These are phyloP conservation scores for Leptoclinus maculatus DNA, from an alignment of 2,797 vertebrate genomes.

Conservation along the genomic window DNA sequence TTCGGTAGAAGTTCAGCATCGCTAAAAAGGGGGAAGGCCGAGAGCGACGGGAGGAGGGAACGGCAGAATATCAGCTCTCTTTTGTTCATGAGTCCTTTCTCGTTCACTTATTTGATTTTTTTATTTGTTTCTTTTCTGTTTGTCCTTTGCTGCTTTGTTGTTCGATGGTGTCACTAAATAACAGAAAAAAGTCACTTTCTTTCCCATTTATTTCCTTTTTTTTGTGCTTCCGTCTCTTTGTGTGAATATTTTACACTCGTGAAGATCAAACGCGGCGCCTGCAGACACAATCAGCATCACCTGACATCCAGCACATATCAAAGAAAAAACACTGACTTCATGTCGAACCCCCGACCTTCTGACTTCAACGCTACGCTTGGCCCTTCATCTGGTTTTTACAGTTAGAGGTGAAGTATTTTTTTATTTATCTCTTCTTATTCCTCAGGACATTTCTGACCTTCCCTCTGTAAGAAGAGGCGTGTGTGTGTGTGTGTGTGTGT, in stretches of 20 bases:
- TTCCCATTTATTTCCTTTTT: background rate
- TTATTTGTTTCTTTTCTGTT: background rate
- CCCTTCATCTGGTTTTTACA: conserved; percentile 3
- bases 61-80: background rate
- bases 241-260: conserved; percentile 30
- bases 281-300: conserved; percentile 55
- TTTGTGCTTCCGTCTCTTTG: background rate
- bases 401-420: background rate
- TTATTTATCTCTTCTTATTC: conserved; percentile 8
- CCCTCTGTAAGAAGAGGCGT: background rate
- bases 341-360: background rate
- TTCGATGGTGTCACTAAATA: background rate
- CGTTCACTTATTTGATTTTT: background rate
- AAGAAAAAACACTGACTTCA: background rate
- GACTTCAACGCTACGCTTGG: background rate
- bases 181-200: background rate
- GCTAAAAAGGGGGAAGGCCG: conserved; percentile 23
- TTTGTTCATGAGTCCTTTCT: background rate
- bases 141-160: background rate
- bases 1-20: conserved; percentile 47
- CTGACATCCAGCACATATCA: conserved; percentile 28
- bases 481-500: background rate
- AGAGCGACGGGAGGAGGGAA: background rate
- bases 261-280: conserved; percentile 56
- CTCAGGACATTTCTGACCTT: conserved; percentile 9